These are phyloP conservation scores for Cirrhinus molitorella DNA, from an alignment of 2,797 vertebrate species.

Conservation along the genomic window DNA sequence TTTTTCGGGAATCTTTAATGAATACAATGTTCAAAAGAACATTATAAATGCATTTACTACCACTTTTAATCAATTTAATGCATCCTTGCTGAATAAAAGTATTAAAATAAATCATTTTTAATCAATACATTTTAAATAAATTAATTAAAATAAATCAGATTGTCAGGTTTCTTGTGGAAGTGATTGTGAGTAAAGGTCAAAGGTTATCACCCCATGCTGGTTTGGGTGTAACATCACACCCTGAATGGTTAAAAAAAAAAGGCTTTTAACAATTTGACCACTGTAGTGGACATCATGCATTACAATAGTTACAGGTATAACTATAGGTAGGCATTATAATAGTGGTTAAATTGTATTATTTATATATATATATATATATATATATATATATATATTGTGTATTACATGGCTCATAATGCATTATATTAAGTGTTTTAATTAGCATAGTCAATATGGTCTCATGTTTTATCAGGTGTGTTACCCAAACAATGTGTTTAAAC, in stretches of 20 bases:
- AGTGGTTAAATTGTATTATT: background rate
- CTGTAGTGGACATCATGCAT: background rate
- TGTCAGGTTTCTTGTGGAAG: background rate
- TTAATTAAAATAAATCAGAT: background rate
- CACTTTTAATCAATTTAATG: background rate
- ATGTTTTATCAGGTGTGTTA: background rate
- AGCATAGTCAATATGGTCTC: background rate
- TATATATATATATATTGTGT: no score
- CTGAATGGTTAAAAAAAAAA: background rate
- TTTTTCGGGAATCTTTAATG: background rate
- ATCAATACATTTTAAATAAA: no score
- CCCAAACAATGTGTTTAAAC: background rate
- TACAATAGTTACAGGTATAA: background rate
- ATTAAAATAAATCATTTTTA: no score
- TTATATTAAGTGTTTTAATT: background rate
- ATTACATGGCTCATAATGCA: no score
- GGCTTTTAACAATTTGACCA: background rate
- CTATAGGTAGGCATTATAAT: background rate
- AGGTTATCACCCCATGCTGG: background rate
- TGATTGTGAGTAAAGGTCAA: conserved; percentile 4
- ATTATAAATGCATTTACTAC: no score
- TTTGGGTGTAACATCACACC: background rate
- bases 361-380: no score
- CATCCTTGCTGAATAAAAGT: background rate
- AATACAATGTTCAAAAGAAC: no score